Conservation (phyloP, 92 coral and sea anemone genomes). For the Montipora capitata region DNA sequence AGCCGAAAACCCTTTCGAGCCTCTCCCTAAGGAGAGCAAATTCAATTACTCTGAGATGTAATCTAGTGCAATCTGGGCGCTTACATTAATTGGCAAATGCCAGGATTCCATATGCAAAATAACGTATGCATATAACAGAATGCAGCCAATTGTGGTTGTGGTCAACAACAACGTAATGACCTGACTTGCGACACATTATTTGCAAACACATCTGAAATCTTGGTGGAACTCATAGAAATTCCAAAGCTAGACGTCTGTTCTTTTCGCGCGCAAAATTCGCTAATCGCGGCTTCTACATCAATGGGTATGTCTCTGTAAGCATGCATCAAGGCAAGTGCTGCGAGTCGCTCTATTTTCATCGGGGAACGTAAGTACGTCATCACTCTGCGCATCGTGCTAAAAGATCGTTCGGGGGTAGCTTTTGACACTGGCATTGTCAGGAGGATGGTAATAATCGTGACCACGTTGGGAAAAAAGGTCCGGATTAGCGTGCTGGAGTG, state of each 20-base stretch:
- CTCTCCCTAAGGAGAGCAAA: too few relatives aligned
- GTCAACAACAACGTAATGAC: too few relatives aligned
- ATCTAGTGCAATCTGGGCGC: too few relatives aligned
- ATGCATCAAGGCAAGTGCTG: constrained; percentile 52
- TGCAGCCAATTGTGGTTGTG: too few relatives aligned
- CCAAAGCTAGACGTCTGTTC: too few relatives aligned
- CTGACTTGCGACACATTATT: too few relatives aligned
- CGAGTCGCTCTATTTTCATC: constrained; percentile 57
- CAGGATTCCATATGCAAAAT: constrained; percentile 67
- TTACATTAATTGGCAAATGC: constrained; percentile 69
- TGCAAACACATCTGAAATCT: too few relatives aligned
- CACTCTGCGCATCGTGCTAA: constrained; percentile 59
- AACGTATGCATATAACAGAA: too few relatives aligned
- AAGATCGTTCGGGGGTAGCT: constrained; percentile 52
- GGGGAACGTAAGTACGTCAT: constrained; percentile 56
- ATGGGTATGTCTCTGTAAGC: constrained; percentile 72
- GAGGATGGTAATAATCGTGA: constrained; percentile 47
- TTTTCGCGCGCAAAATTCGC: constrained; percentile 36
- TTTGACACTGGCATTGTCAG: constrained; percentile 77
- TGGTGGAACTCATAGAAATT: too few relatives aligned
- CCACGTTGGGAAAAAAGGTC: constrained; percentile 13
- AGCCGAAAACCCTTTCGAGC: too few relatives aligned
- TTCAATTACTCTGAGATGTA: too few relatives aligned
- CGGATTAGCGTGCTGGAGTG: too few relatives aligned
- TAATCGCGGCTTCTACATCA: constrained; percentile 43